Percentiles rank a stretch among this genome's conserved stretches.
phyloP scores from a whole-genome alignment of 2,113 vertebrate genomes.

The Rattus rattus region DNA sequence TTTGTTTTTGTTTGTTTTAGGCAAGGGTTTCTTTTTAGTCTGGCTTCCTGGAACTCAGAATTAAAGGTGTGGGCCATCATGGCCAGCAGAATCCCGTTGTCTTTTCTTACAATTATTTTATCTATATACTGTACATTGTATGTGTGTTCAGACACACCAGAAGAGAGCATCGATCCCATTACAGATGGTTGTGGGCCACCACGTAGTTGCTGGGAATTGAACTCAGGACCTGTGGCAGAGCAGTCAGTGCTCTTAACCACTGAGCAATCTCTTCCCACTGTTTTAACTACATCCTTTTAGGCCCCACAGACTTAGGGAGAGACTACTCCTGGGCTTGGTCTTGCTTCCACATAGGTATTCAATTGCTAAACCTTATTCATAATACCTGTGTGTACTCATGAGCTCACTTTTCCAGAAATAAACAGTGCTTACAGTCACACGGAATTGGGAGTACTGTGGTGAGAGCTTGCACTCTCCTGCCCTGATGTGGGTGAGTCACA shows the following conservation, averaged over 20 bases:
- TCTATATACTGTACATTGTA: too few relatives aligned
- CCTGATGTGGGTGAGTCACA: not conserved
- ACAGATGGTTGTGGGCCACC: too few relatives aligned
- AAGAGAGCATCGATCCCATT: too few relatives aligned
- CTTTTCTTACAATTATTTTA: not conserved
- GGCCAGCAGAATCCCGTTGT: not conserved
- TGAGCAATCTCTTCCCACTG: not conserved
- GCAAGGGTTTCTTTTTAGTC: not conserved
- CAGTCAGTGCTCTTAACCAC: too few relatives aligned
- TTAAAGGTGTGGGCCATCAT: not conserved
- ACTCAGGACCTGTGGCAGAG: too few relatives aligned
- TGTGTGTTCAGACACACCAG: too few relatives aligned
- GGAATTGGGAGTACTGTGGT: not conserved
- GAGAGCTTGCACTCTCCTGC: not conserved
- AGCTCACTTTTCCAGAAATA: not conserved
- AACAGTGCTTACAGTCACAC: not conserved
- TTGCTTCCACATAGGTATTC: not conserved
- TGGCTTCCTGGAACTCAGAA: not conserved
- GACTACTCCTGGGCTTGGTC: not conserved
- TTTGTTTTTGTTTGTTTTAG: not conserved
- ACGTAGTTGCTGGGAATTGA: too few relatives aligned
- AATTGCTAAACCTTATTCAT: not conserved
- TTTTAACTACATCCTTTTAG: not conserved
- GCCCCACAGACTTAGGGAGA: not conserved
- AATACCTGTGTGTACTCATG: not conserved